Percentiles rank a stretch among this genome's conserved stretches.
phyloP scores from a whole-genome alignment of 2,797 vertebrate genomes.

The Sphaeramia orbicularis region DNA sequence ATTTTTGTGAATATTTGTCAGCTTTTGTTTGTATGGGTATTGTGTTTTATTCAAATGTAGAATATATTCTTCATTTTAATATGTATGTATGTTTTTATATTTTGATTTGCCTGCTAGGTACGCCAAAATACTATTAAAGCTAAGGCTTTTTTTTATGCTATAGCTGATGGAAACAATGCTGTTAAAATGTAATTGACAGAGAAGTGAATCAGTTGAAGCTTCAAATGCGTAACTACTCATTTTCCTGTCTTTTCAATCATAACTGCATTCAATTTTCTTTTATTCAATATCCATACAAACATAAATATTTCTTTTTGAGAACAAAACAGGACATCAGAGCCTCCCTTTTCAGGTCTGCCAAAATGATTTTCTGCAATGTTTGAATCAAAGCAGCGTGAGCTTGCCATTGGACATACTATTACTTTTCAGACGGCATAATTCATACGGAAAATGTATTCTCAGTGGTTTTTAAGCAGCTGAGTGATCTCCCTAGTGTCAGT shows the following conservation, averaged over 20 bases:
- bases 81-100: slow-evolving; percentile 3
- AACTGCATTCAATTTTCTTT: neutral
- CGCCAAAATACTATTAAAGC: neutral
- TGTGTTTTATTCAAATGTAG: neutral
- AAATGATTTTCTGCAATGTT: slow-evolving; percentile 19
- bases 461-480: slow-evolving; percentile 7
- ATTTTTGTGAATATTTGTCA: neutral
- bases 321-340: slow-evolving; percentile 19
- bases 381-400: slow-evolving; percentile 12
- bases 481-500: slow-evolving; percentile 13
- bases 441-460: slow-evolving; percentile 14
- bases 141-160: slow-evolving; percentile 9
- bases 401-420: slow-evolving; percentile 23
- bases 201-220: neutral
- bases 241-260: neutral
- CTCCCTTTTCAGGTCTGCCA: neutral
- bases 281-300: slow-evolving; percentile 1
- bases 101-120: neutral
- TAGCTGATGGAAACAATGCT: neutral
- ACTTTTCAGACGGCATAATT: slow-evolving; percentile 33
- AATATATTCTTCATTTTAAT: neutral
- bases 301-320: slow-evolving; percentile 23
- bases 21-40: neutral
- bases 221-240: slow-evolving; percentile 8
- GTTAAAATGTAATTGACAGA: slow-evolving; percentile 10